Base-by-base conservation (phyloP, 2,113 vertebrate species). In the Motacilla alba region DNA sequence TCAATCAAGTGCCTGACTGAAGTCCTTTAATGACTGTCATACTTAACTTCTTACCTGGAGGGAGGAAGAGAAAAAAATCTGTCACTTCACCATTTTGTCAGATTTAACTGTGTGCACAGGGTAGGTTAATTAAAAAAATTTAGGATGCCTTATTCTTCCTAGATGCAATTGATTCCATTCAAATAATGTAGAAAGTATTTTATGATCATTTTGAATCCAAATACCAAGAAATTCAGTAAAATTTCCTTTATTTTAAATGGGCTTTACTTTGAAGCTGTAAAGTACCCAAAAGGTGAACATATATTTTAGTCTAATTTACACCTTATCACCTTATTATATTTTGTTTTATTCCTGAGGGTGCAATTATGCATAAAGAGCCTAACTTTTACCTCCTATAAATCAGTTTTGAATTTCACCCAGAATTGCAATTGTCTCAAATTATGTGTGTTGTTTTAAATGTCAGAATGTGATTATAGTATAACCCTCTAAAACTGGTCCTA, bases 261-360 rank as follows among this genome's bases (percentile, higher is more conserved):
- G 0, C 11, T 83, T 70, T 77, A 4, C 10, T 52, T 78, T 91
- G 60, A 86, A 80, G 28, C 11, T 39, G 11, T 44, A 73, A 94
- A 69, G 78, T 89, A 56, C 10, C 30, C 3, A 1, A 62, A 69
- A 87, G 10, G 33, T 80, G 43, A 84, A 23, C 20, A 47, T 68
- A 26, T 35, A 69, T 87, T 94, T 82, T 39, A 76, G 26, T 52
- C 30, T 79, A 77, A 91, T 87, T 90, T 95, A 79, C 21, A 83
- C 41, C 19, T 94, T 93, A 74, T 87, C 80, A 72, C 56, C 72
- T 92, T 91, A 77, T 86, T 91, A 75, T 83, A n/a, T 30, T 96
- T 96, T 80, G 8, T 74, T 83, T 92, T 77, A 74, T 59, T 95
- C 63, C 63, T 68, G 26, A 86, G 60, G 68, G 56, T 88, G n/a